A percentile compares a stretch with the other conserved stretches of the same genome.
phyloP scores from a whole-genome alignment of 2,888 invertebrate species.

The Sussaba pulchella region DNA sequence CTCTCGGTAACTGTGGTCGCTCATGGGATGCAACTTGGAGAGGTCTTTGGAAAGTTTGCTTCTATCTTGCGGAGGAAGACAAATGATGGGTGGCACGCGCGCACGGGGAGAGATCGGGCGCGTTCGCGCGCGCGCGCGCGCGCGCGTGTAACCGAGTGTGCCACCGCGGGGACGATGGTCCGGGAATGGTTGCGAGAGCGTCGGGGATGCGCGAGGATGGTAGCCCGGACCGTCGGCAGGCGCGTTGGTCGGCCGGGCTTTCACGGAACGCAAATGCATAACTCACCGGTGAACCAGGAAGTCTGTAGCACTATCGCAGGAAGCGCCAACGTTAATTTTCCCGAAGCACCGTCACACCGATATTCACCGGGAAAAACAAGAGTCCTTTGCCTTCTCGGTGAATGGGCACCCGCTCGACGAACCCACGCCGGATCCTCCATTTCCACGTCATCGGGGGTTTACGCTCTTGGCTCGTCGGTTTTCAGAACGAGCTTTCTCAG shows the following conservation, averaged over 20 bases:
- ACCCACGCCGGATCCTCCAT: no score
- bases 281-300: constrained; percentile 72
- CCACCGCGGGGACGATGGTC: no score
- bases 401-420: no score
- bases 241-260: constrained; percentile 73
- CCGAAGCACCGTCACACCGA: constrained; percentile 50
- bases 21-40: constrained; percentile 76
- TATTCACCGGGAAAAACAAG: constrained; percentile 64
- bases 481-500: constrained; percentile 21
- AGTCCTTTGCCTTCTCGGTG: constrained; percentile 1
- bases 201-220: no score
- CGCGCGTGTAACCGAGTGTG: no score
- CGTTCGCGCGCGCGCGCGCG: constrained; percentile 16
- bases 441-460: no score
- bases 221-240: background rate
- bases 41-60: constrained; percentile 80
- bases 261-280: constrained; percentile 78
- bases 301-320: constrained; percentile 63
- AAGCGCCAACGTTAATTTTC: constrained; percentile 64
- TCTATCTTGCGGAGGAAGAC: constrained; percentile 80
- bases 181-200: no score
- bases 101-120: background rate
- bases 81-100: constrained; percentile 76
- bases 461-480: background rate
- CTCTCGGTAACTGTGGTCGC: constrained; percentile 64